These are phyloP conservation scores for Harpagifer antarcticus DNA, from an alignment of 2,797 vertebrate genomes.

Conservation along the genomic window DNA sequence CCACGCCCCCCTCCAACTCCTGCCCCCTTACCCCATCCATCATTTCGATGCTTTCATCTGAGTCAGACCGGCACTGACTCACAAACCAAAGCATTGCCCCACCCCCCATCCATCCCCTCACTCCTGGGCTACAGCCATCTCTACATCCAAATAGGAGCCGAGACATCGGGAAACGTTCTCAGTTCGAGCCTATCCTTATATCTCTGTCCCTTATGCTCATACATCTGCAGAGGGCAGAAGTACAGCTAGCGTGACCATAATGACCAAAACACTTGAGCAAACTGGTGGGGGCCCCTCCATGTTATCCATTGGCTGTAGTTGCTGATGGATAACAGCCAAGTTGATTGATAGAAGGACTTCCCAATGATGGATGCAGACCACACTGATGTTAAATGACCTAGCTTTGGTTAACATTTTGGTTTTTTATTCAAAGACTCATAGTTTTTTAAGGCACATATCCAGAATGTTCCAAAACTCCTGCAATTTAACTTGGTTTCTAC, in stretches of 20 bases:
- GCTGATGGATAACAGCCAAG: background rate
- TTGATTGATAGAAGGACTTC: background rate
- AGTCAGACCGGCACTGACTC: conserved; percentile 69
- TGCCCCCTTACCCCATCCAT: conserved; percentile 71
- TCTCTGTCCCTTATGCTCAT: conserved; percentile 33
- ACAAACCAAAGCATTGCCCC: conserved; percentile 53
- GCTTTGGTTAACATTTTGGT: too few relatives aligned
- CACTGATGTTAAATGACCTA: conserved; percentile 16
- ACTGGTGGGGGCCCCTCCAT: conserved; percentile 61
- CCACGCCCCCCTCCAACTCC: conserved; percentile 59
- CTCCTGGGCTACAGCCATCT: conserved; percentile 7
- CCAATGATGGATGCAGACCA: background rate
- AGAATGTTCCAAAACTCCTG: too few relatives aligned
- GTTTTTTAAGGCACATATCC: too few relatives aligned
- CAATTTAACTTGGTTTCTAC: too few relatives aligned
- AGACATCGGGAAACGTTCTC: conserved; percentile 37
- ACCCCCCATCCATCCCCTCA: conserved; percentile 21
- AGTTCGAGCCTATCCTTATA: conserved; percentile 40
- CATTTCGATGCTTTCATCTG: conserved; percentile 51
- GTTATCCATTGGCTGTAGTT: conserved; percentile 12
- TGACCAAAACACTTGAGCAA: conserved; percentile 70
- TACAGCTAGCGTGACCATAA: conserved; percentile 27
- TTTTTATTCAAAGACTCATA: too few relatives aligned
- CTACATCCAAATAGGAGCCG: conserved; percentile 48
- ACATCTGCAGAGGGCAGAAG: conserved; percentile 34